These are phyloP conservation scores for Lophius piscatorius DNA, from an alignment of 2,113 vertebrate genomes.

Conservation along the genomic window DNA sequence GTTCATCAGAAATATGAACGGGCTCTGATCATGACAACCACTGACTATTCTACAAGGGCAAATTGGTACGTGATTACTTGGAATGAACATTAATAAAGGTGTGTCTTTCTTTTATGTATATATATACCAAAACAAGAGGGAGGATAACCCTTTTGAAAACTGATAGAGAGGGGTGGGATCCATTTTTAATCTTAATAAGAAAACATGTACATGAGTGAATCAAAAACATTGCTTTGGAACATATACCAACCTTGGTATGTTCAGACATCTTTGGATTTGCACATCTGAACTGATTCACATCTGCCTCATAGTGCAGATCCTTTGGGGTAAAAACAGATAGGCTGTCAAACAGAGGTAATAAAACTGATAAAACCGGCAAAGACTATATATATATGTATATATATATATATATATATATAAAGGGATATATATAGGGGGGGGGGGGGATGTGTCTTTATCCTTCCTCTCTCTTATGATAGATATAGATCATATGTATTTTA, in stretches of 20 bases:
- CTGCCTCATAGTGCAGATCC: conserved; percentile 82
- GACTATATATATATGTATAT: not conserved
- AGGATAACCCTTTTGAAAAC: not conserved
- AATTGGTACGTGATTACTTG: not conserved
- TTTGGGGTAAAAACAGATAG: conserved; percentile 52
- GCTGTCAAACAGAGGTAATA: not conserved
- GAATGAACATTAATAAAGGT: too few species aligned
- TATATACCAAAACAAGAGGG: not conserved
- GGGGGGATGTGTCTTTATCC: too few species aligned
- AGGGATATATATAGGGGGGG: not conserved
- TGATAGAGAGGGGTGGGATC: too few species aligned
- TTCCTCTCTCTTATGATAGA: too few species aligned
- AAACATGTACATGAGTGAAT: not conserved
- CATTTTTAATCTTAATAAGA: too few species aligned
- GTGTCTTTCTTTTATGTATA: not conserved
- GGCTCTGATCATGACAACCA: too few species aligned
- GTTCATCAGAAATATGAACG: conserved; percentile 1
- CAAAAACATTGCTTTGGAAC: not conserved
- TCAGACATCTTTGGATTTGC: conserved; percentile 77
- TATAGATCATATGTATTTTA: too few species aligned
- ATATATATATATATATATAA: not conserved
- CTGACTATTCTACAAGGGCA: not conserved
- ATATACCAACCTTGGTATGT: conserved; percentile 69
- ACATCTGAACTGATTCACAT: conserved; percentile 78
- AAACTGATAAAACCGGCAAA: not conserved